Conservation (phyloP, 2,113 vertebrate genomes). For the Zosterops borbonicus region DNA sequence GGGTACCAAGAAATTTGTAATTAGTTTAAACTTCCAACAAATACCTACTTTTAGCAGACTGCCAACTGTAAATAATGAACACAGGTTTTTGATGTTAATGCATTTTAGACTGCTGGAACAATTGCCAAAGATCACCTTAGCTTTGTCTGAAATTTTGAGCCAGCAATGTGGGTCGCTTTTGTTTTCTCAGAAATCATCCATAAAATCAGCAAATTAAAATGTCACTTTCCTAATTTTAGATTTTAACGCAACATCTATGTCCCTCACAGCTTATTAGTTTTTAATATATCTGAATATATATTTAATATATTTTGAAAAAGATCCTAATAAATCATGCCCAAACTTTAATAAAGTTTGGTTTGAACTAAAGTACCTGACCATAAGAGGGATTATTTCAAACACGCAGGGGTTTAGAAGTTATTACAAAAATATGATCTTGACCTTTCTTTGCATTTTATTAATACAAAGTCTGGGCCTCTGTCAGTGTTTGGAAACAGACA, state of each 20-base stretch:
- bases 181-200: neutral
- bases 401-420: conserved; percentile 66
- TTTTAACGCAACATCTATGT: conserved; percentile 40
- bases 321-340: conserved; percentile 22
- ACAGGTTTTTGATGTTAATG: neutral
- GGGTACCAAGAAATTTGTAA: neutral
- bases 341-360: conserved; percentile 58
- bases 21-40: neutral
- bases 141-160: conserved; percentile 15
- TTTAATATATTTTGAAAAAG: conserved; percentile 45
- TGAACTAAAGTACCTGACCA: conserved; percentile 52
- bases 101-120: neutral
- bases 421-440: conserved; percentile 65
- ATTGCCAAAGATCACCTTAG: neutral
- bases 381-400: conserved; percentile 52
- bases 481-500: conserved; percentile 12
- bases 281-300: conserved; percentile 20
- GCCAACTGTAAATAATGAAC: neutral
- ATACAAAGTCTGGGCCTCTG: neutral
- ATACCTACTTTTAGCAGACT: neutral
- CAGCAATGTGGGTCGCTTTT: neutral
- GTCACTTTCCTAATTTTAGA: conserved; percentile 56
- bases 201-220: neutral
- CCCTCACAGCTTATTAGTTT: conserved; percentile 62
- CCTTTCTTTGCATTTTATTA: conserved; percentile 63